These are phyloP conservation scores for Hydropsyche tenuis DNA, from an alignment of 1,140 invertebrate genomes.

Conservation along the genomic window DNA sequence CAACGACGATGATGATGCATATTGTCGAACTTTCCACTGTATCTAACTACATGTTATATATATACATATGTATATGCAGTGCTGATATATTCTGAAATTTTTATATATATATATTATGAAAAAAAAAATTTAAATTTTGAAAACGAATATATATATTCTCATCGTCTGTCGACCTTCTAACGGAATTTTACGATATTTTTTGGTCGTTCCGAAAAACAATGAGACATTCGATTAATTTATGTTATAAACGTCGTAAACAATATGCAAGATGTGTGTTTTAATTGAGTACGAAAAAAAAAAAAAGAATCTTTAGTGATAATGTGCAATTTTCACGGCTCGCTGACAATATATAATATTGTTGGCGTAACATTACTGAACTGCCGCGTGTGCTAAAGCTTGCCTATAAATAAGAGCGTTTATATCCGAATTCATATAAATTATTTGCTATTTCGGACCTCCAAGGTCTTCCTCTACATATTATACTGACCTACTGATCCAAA, in stretches of 20 bases:
- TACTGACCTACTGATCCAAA: constrained; percentile 38
- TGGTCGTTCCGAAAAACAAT: background rate
- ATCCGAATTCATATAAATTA: constrained; percentile 34
- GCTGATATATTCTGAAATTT: too few relatives aligned
- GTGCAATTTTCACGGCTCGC: too few relatives aligned
- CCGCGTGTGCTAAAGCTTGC: background rate
- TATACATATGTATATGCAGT: too few relatives aligned
- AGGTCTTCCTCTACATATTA: constrained; percentile 37
- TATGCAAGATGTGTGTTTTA: background rate
- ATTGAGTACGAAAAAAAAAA: background rate
- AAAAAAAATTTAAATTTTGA: background rate
- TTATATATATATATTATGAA: too few relatives aligned
- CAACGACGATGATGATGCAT: too few relatives aligned
- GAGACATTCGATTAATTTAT: constrained; percentile 3
- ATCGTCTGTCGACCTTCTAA: background rate
- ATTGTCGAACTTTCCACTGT: too few relatives aligned
- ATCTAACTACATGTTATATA: too few relatives aligned
- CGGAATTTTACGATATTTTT: constrained; percentile 6
- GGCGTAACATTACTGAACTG: background rate
- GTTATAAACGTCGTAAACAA: constrained; percentile 7
- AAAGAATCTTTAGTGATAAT: background rate
- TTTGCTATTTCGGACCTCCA: constrained; percentile 29
- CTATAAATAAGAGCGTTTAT: constrained; percentile 31
- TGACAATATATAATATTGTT: background rate
- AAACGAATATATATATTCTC: background rate